These are phyloP conservation scores for Micrasema longulum DNA, from an alignment of 1,140 invertebrate species.

Conservation along the genomic window DNA sequence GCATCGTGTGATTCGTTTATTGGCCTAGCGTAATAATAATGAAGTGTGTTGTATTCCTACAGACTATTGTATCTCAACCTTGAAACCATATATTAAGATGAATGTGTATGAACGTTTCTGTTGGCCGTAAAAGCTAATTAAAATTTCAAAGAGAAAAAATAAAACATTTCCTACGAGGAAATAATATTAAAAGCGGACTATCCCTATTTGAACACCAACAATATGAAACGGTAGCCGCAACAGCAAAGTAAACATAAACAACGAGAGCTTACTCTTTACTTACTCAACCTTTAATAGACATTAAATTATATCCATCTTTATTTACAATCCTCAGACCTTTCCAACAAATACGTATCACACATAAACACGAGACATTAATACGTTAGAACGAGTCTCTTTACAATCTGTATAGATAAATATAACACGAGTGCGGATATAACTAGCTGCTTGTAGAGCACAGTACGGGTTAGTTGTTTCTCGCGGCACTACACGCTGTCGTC, in stretches of 20 bases:
- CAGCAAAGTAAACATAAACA: too few species aligned
- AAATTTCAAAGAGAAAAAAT: constrained; percentile 16
- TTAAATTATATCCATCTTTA: constrained; percentile 10
- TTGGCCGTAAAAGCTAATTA: neutral
- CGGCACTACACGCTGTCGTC: constrained; percentile 37
- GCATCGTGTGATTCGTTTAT: constrained; percentile 1
- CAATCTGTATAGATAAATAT: constrained; percentile 24
- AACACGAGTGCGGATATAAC: neutral
- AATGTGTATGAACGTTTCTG: constrained; percentile 1
- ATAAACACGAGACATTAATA: constrained; percentile 8
- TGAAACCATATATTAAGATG: neutral
- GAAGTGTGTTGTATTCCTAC: neutral
- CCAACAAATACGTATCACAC: constrained; percentile 12
- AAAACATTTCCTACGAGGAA: neutral
- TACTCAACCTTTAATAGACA: constrained; percentile 14
- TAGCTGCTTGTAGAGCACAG: neutral
- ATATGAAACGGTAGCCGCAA: constrained; percentile 1
- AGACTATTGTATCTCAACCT: too few species aligned
- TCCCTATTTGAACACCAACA: constrained; percentile 22
- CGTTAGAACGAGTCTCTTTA: constrained; percentile 2
- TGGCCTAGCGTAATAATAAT: neutral
- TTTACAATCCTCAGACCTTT: constrained; percentile 11
- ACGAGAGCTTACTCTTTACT: too few species aligned
- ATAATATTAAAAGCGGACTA: constrained; percentile 15
- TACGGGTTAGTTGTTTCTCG: neutral